Conservation (phyloP, 2,888 invertebrate species). For the Micropterix aruncella region DNA sequence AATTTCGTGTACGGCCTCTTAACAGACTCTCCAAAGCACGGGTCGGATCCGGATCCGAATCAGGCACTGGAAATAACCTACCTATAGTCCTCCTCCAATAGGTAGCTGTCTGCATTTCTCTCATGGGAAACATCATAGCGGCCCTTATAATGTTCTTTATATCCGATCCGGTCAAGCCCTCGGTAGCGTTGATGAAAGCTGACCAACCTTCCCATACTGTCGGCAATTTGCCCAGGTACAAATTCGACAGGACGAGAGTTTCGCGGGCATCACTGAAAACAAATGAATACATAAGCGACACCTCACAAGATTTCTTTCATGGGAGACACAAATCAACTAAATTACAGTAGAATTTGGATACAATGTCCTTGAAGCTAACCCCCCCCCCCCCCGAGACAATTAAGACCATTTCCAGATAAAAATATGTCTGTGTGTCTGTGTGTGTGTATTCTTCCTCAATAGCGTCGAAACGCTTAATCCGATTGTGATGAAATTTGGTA, state of each 20-base stretch:
- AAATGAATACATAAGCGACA: too few relatives aligned
- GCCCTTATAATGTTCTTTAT: slow-evolving; percentile 28
- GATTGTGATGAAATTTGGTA: too few relatives aligned
- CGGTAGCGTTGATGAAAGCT: slow-evolving; percentile 24
- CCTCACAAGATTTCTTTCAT: too few relatives aligned
- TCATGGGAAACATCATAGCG: slow-evolving; percentile 30
- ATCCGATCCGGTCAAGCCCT: slow-evolving; percentile 40
- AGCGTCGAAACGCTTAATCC: too few relatives aligned
- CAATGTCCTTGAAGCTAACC: too few relatives aligned
- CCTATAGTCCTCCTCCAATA: slow-evolving; percentile 20
- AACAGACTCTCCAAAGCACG: neutral
- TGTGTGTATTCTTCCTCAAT: too few relatives aligned
- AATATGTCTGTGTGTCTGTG: too few relatives aligned
- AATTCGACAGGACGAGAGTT: slow-evolving; percentile 5
- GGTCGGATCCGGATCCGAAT: neutral
- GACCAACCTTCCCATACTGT: slow-evolving; percentile 20
- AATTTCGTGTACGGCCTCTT: too few relatives aligned
- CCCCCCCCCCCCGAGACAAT: too few relatives aligned
- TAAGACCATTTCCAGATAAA: too few relatives aligned
- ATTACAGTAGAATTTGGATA: too few relatives aligned
- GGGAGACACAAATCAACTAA: too few relatives aligned
- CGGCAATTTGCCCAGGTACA: neutral
- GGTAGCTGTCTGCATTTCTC: slow-evolving; percentile 25
- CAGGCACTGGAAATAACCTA: slow-evolving; percentile 12
- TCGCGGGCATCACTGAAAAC: slow-evolving; percentile 7